Evolutionary conservation across 2,888 invertebrate genomes (phyloP).

Genomic region (Mesoligia furuncula): DNA sequence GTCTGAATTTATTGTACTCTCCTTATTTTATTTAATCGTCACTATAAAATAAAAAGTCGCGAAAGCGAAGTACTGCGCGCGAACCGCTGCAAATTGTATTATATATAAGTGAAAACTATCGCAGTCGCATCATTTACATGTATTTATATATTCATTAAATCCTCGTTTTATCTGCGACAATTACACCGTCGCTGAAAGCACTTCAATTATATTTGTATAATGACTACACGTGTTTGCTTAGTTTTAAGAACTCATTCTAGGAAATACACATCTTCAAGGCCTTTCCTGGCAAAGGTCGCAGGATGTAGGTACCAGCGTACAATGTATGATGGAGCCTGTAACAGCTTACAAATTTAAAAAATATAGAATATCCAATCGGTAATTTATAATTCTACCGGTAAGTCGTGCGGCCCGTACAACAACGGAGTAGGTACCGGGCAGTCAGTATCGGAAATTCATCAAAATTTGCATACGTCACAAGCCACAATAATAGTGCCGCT

Average conservation of each 20-base stretch:
- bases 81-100: neutral
- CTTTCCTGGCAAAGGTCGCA: neutral
- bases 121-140: slow-evolving; percentile 6
- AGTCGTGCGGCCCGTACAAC: neutral
- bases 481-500: neutral
- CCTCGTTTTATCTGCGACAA: slow-evolving; percentile 51
- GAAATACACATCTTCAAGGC: slow-evolving; percentile 46
- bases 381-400: neutral
- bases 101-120: slow-evolving; percentile 34
- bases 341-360: neutral
- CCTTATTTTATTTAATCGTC: slow-evolving; percentile 2
- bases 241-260: slow-evolving; percentile 27
- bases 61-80: neutral
- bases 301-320: neutral
- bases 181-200: slow-evolving; percentile 38
- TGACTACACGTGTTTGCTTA: slow-evolving; percentile 34
- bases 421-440: neutral
- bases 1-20: neutral
- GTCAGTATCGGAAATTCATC: neutral
- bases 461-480: neutral
- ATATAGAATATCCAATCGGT: too few relatives aligned
- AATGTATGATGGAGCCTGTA: neutral
- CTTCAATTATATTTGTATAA: slow-evolving; percentile 59
- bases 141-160: slow-evolving; percentile 55
- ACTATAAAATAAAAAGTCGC: slow-evolving; percentile 3